A percentile compares a stretch with the other conserved stretches of the same genome.
phyloP scores from a whole-genome alignment of 2,888 invertebrate genomes.

The Lycocerus yunnanus region DNA sequence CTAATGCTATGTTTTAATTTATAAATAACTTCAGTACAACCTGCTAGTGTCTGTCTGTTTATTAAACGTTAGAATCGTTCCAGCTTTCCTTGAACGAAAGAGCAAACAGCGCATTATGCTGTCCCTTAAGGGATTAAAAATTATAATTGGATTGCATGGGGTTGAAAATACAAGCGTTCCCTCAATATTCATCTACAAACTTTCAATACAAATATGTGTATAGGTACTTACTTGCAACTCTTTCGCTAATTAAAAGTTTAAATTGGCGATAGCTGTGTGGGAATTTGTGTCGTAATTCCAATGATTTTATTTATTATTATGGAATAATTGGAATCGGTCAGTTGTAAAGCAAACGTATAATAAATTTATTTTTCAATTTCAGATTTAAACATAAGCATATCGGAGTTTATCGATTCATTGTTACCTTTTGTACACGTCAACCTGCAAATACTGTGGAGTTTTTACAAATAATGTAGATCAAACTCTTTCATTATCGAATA shows the following conservation, averaged over 20 bases:
- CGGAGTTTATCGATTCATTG: not conserved
- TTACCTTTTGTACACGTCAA: not conserved
- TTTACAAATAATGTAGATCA: no score
- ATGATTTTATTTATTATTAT: not conserved
- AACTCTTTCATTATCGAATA: no score
- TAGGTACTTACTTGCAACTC: conserved; percentile 8
- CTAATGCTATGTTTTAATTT: not conserved
- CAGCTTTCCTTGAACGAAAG: conserved; percentile 28
- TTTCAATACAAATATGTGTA: conserved; percentile 23
- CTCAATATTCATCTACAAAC: conserved; percentile 30
- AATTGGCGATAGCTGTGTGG: not conserved
- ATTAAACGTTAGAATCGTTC: conserved; percentile 11
- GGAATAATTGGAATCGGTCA: conserved; percentile 1
- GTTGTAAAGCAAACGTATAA: not conserved
- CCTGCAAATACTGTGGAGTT: no score
- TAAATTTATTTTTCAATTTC: not conserved
- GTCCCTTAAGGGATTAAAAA: conserved; percentile 54
- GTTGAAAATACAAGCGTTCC: conserved; percentile 34
- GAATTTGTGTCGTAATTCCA: not conserved
- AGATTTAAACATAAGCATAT: not conserved
- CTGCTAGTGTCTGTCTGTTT: conserved; percentile 8
- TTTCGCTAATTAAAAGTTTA: conserved; percentile 14
- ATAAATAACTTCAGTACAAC: not conserved
- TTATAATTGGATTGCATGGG: conserved; percentile 55
- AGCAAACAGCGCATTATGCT: conserved; percentile 50